These are phyloP conservation scores for Oligia latruncula DNA, from an alignment of 2,888 invertebrate species.

Conservation along the genomic window DNA sequence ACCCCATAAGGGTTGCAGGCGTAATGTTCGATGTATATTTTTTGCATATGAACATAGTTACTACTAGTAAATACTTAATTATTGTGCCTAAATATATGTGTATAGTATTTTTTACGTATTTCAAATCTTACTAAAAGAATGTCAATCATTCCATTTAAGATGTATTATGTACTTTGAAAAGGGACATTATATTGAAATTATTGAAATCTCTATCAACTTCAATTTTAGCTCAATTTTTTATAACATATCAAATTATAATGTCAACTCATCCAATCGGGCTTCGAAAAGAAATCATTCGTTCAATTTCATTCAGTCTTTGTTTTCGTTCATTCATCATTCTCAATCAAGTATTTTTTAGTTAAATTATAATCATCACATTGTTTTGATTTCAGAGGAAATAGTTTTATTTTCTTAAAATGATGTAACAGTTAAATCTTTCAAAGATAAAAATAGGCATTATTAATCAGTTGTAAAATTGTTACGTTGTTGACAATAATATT, in stretches of 20 bases:
- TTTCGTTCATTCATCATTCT: slow-evolving; percentile 40
- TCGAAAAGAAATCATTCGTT: slow-evolving; percentile 36
- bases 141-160: slow-evolving; percentile 51
- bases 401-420: slow-evolving; percentile 8
- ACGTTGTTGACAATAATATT: slow-evolving; percentile 77
- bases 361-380: slow-evolving; percentile 55
- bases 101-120: slow-evolving; percentile 64
- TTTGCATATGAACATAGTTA: slow-evolving; percentile 46
- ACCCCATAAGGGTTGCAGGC: accelerated
- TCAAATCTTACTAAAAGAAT: slow-evolving; percentile 32
- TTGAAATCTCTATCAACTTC: slow-evolving; percentile 12
- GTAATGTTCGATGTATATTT: slow-evolving; percentile 11
- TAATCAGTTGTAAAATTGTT: slow-evolving; percentile 52
- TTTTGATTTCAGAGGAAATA: slow-evolving; percentile 20
- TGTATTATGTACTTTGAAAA: slow-evolving; percentile 31
- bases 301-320: slow-evolving; percentile 37
- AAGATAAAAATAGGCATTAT: slow-evolving; percentile 41
- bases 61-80: slow-evolving; percentile 54
- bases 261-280: slow-evolving; percentile 29
- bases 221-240: slow-evolving; percentile 63
- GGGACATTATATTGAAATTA: slow-evolving; percentile 18
- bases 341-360: slow-evolving; percentile 29
- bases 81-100: slow-evolving; percentile 63
- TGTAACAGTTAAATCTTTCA: slow-evolving; percentile 16
- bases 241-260: slow-evolving; percentile 43